phyloP scores from a whole-genome alignment of 2,888 invertebrate genomes.

The Bombyx huttoni region DNA sequence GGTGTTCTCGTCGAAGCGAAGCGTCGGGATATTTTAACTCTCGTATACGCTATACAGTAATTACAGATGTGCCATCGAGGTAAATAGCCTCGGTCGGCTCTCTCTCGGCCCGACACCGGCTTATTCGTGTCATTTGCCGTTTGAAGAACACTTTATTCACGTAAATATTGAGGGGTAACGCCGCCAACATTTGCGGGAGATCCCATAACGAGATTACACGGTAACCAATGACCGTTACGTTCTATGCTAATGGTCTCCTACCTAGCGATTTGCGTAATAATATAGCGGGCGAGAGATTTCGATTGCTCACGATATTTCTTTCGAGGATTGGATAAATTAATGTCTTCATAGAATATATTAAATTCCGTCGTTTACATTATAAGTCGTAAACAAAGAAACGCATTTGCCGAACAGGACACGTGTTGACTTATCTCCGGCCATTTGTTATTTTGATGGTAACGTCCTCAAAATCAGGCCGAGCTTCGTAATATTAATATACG shows the following conservation, averaged over 20 bases:
- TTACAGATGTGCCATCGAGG: slow-evolving; percentile 60
- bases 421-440: slow-evolving; percentile 3
- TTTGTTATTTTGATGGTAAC: slow-evolving; percentile 8
- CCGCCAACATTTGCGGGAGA: slow-evolving; percentile 24
- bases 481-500: slow-evolving; percentile 12
- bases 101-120: slow-evolving; percentile 32
- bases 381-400: slow-evolving; percentile 11
- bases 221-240: slow-evolving; percentile 32
- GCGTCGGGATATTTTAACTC: slow-evolving; percentile 52
- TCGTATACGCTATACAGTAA: slow-evolving; percentile 52
- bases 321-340: slow-evolving; percentile 20
- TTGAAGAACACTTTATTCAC: slow-evolving; percentile 43
- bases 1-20: slow-evolving; percentile 40
- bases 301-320: slow-evolving; percentile 12
- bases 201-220: slow-evolving; percentile 37
- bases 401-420: slow-evolving; percentile 24
- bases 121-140: slow-evolving; percentile 51
- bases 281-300: slow-evolving; percentile 12
- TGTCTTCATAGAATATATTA: slow-evolving; percentile 23
- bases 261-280: slow-evolving; percentile 37
- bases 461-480: slow-evolving; percentile 9
- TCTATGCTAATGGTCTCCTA: slow-evolving; percentile 37
- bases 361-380: slow-evolving; percentile 21
- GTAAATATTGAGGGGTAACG: slow-evolving; percentile 36
- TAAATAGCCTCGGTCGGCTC: slow-evolving; percentile 47